Evolutionary conservation across 2,113 vertebrate species (phyloP), one percentile per base, ranked within the genome.

Genomic region (Bubalus kerabau): DNA sequence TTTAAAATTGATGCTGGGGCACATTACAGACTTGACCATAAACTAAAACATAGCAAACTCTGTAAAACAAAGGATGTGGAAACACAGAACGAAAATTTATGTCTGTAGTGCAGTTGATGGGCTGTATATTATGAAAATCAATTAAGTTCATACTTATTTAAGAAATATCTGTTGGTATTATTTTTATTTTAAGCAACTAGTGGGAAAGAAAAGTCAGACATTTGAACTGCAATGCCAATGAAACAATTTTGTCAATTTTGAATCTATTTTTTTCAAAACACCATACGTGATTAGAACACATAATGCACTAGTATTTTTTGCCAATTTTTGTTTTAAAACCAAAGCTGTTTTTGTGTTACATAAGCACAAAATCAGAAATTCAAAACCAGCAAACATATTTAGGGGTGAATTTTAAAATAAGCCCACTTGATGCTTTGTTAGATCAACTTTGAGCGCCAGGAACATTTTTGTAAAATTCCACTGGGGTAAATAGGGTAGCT

Each of bases 261-360:
- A 96, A 95, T 82, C 97, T 97, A 97, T 97, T 98, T 98, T 98
- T 98, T 98, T 97, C 98, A 99, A 99, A 98, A 99, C 98, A 98
- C 96, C 98, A 98, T 98, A 98, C 98, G 92, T 98, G 98, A 99
- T 98, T 99, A 99, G 98, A 99, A 99, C 98, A 99, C 98, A 99
- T 98, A 98, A 98, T 98, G 97, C 97, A 97, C 80, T 91, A 97
- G 85, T 90, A 97, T 96, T 96, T 98, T 98, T 98, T 98, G 98
- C 98, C 98, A 98, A 98, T 97, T 98, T 98, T 96, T 96, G 98
- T 98, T 98, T 99, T 98, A 98, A 98, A 99, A 99, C 98, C 98
- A 99, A 99, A 98, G 98, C 98, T 99, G 98, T 98, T 98, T 99
- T 96, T 98, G 86, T 98, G 98, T 98, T 98, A 98, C 97, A 97